phyloP scores from a whole-genome alignment of 2,113 vertebrate species.

The Pangasianodon hypophthalmus region DNA sequence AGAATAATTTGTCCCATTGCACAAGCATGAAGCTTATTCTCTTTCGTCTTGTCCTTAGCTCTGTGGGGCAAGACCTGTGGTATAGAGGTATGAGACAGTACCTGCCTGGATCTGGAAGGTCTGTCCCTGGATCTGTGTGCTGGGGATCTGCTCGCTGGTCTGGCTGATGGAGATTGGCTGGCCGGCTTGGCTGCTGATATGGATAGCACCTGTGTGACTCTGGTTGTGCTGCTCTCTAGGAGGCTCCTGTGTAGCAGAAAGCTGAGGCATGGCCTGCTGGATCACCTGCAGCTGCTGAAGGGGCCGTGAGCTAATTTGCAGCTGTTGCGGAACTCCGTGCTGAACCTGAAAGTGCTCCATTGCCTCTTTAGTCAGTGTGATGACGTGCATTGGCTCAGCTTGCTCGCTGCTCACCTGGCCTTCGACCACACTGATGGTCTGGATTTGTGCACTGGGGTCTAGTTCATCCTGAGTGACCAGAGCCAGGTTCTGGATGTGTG shows the following conservation, averaged over 20 bases:
- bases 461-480: constrained; percentile 77
- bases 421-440: constrained; percentile 79
- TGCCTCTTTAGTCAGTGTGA: constrained; percentile 89
- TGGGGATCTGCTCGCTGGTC: constrained; percentile 71
- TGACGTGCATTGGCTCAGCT: constrained; percentile 87
- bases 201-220: constrained; percentile 64
- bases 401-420: constrained; percentile 73
- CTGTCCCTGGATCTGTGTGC: constrained; percentile 73
- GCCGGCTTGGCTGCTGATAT: constrained; percentile 66
- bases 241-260: constrained; percentile 59
- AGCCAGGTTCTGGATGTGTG: constrained; percentile 80
- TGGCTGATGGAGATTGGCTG: constrained; percentile 75
- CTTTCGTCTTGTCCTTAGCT: constrained; percentile 34
- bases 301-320: constrained; percentile 69
- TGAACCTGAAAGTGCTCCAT: constrained; percentile 86
- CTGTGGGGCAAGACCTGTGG: constrained; percentile 66
- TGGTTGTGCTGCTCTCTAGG: constrained; percentile 65
- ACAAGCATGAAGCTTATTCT: background rate
- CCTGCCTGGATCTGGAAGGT: constrained; percentile 80
- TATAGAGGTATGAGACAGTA: constrained; percentile 75
- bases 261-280: constrained; percentile 65
- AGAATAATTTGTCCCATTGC: background rate
- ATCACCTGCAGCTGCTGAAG: constrained; percentile 67
- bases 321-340: constrained; percentile 71
- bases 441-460: constrained; percentile 75